Conservation (phyloP, 2,113 vertebrate genomes). For the Gavialis gangeticus region DNA sequence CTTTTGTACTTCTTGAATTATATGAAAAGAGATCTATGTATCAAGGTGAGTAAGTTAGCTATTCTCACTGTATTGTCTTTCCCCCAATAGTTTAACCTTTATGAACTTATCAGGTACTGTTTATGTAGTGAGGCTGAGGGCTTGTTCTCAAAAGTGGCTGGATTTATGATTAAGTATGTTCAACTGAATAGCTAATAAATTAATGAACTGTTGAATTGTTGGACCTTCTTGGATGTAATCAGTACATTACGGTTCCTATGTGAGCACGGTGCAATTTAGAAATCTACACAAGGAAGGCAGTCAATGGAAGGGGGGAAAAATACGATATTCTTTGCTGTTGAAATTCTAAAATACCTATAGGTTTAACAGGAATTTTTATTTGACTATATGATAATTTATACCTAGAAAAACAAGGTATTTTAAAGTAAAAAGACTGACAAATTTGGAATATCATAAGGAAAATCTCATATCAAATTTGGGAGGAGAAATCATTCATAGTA, state of each 20-base stretch:
- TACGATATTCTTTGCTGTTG: neutral
- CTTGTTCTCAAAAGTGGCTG: neutral
- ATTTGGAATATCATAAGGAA: neutral
- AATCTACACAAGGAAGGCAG: neutral
- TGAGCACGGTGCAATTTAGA: neutral
- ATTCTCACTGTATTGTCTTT: neutral
- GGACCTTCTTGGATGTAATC: too few relatives aligned
- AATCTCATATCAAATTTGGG: neutral
- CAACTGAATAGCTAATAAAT: neutral
- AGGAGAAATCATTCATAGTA: neutral
- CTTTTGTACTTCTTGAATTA: neutral
- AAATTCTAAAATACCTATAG: neutral
- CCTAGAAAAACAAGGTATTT: neutral
- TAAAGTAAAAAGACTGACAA: neutral
- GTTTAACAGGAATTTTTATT: neutral
- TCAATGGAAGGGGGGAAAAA: neutral
- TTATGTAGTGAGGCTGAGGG: rapidly evolving
- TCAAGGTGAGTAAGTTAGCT: neutral
- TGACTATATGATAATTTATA: neutral
- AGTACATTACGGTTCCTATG: too few relatives aligned
- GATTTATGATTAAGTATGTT: neutral
- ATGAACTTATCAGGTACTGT: neutral
- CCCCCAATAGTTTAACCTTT: neutral
- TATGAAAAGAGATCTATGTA: neutral
- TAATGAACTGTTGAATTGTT: neutral